Evolutionary conservation across 1,140 invertebrate species (phyloP).

Genomic region (Meloidogyne floridensis): DNA sequence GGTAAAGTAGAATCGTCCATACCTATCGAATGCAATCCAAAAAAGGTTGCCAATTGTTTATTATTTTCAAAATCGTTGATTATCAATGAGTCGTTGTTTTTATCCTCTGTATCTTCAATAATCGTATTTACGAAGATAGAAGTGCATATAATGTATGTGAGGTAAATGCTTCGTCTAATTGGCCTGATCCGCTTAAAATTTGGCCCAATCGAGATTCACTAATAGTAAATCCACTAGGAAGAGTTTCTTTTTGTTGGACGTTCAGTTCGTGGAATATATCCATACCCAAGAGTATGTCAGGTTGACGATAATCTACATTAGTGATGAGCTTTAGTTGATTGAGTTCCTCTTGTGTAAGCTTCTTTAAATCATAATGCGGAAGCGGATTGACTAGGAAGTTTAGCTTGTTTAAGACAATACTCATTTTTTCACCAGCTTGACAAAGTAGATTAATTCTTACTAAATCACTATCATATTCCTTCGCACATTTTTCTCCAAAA

Average conservation of each 20-base stretch:
- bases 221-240: conserved; percentile 2
- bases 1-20: no score
- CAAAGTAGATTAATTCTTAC: not conserved
- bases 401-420: not conserved
- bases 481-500: not conserved
- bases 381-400: not conserved
- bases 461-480: conserved; percentile 3
- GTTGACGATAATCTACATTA: not conserved
- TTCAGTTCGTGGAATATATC: conserved; percentile 1
- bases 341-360: not conserved
- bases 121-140: no score
- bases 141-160: no score
- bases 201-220: not conserved
- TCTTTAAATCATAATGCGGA: not conserved
- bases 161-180: not conserved
- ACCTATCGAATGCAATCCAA: no score
- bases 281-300: conserved; percentile 3
- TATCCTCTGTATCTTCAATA: no score
- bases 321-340: not conserved
- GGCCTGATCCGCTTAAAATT: conserved; percentile 3
- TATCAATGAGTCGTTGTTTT: no score
- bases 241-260: not conserved
- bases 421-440: not conserved
- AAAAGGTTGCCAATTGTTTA: no score
- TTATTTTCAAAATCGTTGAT: no score